Evolutionary conservation across 2,113 vertebrate species (phyloP).

Genomic region (Oryzias woworae): DNA sequence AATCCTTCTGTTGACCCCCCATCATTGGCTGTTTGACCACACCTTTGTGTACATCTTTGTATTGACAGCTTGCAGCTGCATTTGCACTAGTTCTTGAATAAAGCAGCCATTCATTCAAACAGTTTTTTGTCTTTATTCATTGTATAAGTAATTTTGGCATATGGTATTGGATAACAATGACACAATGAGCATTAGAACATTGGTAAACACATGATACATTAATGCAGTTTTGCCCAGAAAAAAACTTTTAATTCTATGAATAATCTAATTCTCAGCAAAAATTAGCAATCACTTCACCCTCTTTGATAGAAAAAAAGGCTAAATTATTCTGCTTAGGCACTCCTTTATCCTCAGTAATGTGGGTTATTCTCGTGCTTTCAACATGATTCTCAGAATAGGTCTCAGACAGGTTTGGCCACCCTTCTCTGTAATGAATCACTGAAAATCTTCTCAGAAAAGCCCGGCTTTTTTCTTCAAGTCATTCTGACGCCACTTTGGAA

Average conservation of each 20-base stretch:
- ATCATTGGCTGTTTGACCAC: not conserved
- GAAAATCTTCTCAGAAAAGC: conserved; percentile 79
- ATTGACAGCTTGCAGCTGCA: not conserved
- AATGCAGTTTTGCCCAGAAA: not conserved
- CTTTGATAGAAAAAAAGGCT: not conserved
- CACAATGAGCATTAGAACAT: conserved; percentile 13
- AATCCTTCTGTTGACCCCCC: not conserved
- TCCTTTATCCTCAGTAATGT: not conserved
- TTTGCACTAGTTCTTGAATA: conserved; percentile 56
- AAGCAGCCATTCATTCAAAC: conserved; percentile 17
- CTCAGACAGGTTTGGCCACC: not conserved
- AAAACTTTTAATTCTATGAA: not conserved
- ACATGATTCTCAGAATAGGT: not conserved
- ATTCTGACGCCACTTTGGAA: conserved; percentile 90
- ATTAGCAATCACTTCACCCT: not conserved
- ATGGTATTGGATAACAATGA: not conserved
- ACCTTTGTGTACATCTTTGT: not conserved
- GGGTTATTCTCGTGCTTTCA: not conserved
- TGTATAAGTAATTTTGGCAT: conserved; percentile 1
- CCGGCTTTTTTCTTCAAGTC: conserved; percentile 86
- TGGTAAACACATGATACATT: conserved; percentile 28
- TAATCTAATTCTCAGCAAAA: not conserved
- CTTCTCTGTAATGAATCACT: not conserved
- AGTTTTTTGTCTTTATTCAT: conserved; percentile 43
- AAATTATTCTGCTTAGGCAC: not conserved